Evolutionary conservation across 2,888 invertebrate species (phyloP), one percentile per base, ranked within the genome.

Genomic region (Bombylius discolor): DNA sequence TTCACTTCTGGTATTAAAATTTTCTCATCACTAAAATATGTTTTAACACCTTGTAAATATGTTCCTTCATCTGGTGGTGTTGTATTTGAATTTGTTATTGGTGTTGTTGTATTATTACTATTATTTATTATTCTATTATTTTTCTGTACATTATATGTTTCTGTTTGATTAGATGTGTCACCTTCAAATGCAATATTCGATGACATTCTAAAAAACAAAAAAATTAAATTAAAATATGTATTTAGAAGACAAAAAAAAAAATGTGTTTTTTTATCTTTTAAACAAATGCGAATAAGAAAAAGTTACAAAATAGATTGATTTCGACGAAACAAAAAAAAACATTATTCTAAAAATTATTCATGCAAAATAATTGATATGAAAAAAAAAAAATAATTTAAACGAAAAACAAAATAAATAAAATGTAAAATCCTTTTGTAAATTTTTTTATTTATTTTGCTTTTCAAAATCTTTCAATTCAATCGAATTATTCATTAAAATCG

Each of bases 21-120:
- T 68, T 77, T 79, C 64, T 82, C 75, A 63, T 83, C 82, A 5
- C 79, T 78, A 64, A 82, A 82, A 65, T 84, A 83, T 1, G 83
- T 80, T 58, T 68, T 70, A 13, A 70, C 58, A 13, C 55, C 61
- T 51, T 68, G 67, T 45, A 72, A 59, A 56, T 66, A 67, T 54
- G 71, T 70, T 33, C 60, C 69, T 59, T 72, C 72, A 62, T 71
- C 66, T 32, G 70, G 64, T 47, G 50, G 44, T 49, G 51, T 34
- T 12, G 23, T 23, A 23, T 23, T 23, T 23, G 12, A 12, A 13
- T 49, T 31, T 31, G 31, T 11, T 51, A 11, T 11, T 42, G 39
- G 44, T 51, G 42, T n/a, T 50, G 48, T 44, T 55, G 55, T 42
- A 54, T 9, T 46, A 56, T 11, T 42, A 42, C 11, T 42, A 42